Evolutionary conservation across 2,113 vertebrate genomes (phyloP).

Genomic region (Corynorhinus townsendii): DNA sequence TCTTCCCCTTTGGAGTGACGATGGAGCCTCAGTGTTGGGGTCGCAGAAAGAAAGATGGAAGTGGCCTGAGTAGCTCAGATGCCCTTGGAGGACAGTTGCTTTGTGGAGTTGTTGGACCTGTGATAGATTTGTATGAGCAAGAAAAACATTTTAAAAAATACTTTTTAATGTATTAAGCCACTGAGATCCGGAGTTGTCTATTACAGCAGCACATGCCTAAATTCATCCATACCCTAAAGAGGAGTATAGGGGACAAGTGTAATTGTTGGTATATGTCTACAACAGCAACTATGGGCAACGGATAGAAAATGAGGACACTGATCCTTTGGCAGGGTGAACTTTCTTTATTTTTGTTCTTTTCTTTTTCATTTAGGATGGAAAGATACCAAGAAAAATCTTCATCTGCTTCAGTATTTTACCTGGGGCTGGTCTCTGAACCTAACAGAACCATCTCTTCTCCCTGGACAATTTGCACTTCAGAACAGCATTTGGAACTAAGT

Average conservation of each 20-base stretch:
- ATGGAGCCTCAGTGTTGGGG: neutral
- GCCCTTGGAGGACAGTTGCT: neutral
- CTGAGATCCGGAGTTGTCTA: neutral
- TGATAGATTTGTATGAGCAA: neutral
- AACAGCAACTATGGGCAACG: neutral
- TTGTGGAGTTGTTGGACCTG: neutral
- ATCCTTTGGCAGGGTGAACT: neutral
- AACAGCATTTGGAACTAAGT: slow-evolving; percentile 73
- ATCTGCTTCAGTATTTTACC: slow-evolving; percentile 57
- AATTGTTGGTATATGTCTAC: neutral
- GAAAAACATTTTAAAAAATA: neutral
- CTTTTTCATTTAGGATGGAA: slow-evolving; percentile 38
- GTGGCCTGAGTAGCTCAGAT: neutral
- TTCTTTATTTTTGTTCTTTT: slow-evolving; percentile 29
- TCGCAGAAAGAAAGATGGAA: neutral
- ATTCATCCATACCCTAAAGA: neutral
- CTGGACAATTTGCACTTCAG: slow-evolving; percentile 72
- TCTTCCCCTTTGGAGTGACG: neutral
- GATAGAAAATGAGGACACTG: neutral
- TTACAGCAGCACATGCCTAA: neutral
- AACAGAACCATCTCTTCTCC: slow-evolving; percentile 61
- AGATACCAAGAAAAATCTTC: slow-evolving; percentile 15
- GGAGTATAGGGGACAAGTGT: fast-evolving
- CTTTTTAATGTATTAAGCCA: neutral
- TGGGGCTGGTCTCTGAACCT: slow-evolving; percentile 36